Conservation (phyloP, 2,113 vertebrate species). For the Ctenomys sociabilis region DNA sequence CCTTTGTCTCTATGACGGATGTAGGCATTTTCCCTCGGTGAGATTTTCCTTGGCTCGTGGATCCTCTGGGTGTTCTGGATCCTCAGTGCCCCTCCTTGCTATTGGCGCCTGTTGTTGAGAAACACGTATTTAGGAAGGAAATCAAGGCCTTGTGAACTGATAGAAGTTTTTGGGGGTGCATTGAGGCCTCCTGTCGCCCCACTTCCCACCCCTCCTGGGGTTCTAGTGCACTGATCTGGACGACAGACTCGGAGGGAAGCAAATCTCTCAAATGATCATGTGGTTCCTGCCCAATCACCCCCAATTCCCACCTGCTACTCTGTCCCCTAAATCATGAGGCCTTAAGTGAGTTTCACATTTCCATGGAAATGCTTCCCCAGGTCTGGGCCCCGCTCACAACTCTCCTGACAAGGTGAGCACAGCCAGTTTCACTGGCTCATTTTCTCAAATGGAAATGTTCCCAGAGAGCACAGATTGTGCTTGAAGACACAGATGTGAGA, state of each 20-base stretch:
- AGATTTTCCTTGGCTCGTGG: conserved; percentile 12
- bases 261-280: neutral
- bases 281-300: neutral
- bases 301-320: neutral
- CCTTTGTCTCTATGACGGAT: neutral
- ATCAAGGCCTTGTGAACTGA: neutral
- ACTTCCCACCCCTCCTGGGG: neutral
- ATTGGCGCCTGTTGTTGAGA: conserved; percentile 17
- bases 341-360: neutral
- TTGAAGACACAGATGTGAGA: conserved; percentile 24
- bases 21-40: conserved; percentile 36
- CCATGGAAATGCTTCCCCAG: conserved; percentile 32
- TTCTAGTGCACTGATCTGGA: neutral
- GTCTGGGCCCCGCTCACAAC: neutral
- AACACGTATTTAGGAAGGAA: neutral
- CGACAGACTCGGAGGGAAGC: neutral
- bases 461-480: neutral
- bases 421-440: neutral
- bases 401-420: conserved; percentile 56
- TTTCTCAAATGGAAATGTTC: neutral
- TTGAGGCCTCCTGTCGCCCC: neutral
- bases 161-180: neutral
- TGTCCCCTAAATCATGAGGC: neutral
- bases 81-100: neutral
- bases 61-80: conserved; percentile 44